Evolutionary conservation across 2,113 vertebrate species (phyloP).

Genomic region (Aldabrachelys gigantea): DNA sequence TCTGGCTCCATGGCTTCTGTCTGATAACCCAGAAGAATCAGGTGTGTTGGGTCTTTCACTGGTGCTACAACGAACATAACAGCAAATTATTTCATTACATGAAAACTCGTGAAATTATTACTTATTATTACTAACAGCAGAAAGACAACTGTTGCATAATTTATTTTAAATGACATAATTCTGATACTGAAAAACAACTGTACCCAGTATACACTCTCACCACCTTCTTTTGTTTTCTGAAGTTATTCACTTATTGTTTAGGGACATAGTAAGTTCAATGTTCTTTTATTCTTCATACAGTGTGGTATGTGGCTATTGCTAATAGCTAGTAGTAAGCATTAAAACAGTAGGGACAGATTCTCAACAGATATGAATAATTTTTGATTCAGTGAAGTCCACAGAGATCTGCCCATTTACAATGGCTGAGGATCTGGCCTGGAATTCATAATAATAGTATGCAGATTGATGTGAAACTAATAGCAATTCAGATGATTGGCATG

Average conservation of each 20-base stretch:
- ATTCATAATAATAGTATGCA: neutral
- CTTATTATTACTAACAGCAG: neutral
- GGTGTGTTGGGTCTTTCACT: neutral
- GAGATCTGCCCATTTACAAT: neutral
- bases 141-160: fast-evolving
- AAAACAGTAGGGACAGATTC: neutral
- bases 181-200: neutral
- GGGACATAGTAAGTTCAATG: neutral
- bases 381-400: neutral
- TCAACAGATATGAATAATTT: neutral
- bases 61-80: neutral
- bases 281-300: fast-evolving
- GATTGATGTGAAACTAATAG: neutral
- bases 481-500: neutral
- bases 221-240: neutral
- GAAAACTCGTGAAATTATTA: neutral
- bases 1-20: neutral
- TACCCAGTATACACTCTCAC: neutral
- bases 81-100: neutral
- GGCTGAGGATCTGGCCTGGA: neutral
- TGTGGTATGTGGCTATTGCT: neutral
- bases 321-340: neutral
- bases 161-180: neutral
- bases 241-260: fast-evolving
- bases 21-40: neutral